Evolutionary conservation across 1,140 invertebrate genomes (phyloP).

Genomic region (Melipona quadrifasciata): DNA sequence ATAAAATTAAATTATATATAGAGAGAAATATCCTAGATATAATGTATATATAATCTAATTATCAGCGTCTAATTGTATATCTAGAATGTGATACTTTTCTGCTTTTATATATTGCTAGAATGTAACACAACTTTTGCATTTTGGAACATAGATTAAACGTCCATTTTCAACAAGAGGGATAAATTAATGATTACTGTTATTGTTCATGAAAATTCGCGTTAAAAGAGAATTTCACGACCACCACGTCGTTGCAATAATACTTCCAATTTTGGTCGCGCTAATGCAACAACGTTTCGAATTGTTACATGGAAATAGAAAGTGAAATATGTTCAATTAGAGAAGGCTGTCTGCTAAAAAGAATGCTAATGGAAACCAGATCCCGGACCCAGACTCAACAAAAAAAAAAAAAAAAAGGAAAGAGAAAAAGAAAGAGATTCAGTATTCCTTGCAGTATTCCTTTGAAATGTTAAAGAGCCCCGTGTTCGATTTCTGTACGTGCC

Average conservation of each 20-base stretch:
- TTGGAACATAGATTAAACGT: neutral
- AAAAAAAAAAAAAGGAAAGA: neutral
- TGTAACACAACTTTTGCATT: too few species aligned
- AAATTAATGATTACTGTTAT: neutral
- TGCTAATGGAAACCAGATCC: slow-evolving; percentile 41
- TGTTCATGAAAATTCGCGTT: too few species aligned
- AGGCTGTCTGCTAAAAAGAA: slow-evolving; percentile 45
- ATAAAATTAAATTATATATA: too few species aligned
- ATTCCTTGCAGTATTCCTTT: neutral
- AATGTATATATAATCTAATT: too few species aligned
- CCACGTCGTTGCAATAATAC: slow-evolving; percentile 27
- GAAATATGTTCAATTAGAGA: slow-evolving; percentile 59
- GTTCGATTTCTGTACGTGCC: neutral
- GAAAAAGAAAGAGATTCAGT: neutral
- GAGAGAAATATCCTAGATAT: too few species aligned
- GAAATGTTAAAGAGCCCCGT: slow-evolving; percentile 23
- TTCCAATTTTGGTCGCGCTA: slow-evolving; percentile 15
- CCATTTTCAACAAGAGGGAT: neutral
- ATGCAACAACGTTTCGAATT: slow-evolving; percentile 45
- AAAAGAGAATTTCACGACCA: slow-evolving; percentile 9
- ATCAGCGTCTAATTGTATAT: too few species aligned
- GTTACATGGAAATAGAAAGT: slow-evolving; percentile 71
- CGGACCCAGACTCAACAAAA: neutral
- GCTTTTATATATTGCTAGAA: too few species aligned
- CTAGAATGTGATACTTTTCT: too few species aligned